Percentiles rank a stretch among this genome's conserved stretches.
phyloP scores from a whole-genome alignment of 2,797 vertebrate genomes.

The Paguma larvata region DNA sequence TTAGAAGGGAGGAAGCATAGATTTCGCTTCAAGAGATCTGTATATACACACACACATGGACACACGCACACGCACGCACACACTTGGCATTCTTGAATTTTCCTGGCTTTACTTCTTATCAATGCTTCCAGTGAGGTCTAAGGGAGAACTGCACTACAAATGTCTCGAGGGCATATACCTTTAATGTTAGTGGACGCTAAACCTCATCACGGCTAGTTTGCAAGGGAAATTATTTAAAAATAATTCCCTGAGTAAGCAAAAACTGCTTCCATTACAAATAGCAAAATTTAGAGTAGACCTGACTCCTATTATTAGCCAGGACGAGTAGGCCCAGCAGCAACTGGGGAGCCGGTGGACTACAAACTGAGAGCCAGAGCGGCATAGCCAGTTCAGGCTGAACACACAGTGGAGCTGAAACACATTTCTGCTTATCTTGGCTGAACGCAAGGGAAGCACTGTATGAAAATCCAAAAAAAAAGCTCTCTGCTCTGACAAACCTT shows the following conservation, averaged over 20 bases:
- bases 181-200: neutral
- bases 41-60: neutral
- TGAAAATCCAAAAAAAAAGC: slow-evolving; percentile 20
- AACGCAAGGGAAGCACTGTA: neutral
- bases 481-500: neutral
- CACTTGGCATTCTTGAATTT: neutral
- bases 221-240: slow-evolving; percentile 67
- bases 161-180: neutral
- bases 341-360: neutral
- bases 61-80: neutral
- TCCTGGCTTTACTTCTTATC: neutral
- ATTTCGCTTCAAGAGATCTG: neutral
- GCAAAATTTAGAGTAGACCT: neutral
- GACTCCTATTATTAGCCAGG: neutral
- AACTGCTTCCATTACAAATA: neutral
- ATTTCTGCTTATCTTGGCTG: slow-evolving; percentile 71
- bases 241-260: slow-evolving; percentile 33
- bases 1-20: neutral
- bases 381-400: neutral
- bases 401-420: neutral
- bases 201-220: neutral
- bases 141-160: neutral
- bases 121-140: neutral
- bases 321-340: neutral
- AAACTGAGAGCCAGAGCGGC: neutral